These are phyloP conservation scores for Sebastes goodei DNA, from an alignment of 2,797 vertebrate genomes.

Conservation along the genomic window DNA sequence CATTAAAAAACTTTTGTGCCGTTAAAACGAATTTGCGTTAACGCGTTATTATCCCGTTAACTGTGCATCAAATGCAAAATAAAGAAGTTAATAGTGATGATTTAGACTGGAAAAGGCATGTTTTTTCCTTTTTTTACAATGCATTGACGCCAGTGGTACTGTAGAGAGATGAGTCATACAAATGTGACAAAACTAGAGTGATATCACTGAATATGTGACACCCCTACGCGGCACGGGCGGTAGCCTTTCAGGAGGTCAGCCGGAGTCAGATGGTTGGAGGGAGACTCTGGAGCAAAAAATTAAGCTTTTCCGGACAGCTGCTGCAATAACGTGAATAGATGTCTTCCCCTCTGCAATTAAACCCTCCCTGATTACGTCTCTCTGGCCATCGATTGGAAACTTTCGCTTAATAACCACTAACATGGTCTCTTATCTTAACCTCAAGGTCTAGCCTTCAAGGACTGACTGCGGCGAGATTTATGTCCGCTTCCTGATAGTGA, in stretches of 20 bases:
- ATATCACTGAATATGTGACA: slow-evolving; percentile 55
- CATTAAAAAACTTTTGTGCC: no score
- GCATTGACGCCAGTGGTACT: neutral
- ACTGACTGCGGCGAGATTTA: slow-evolving; percentile 77
- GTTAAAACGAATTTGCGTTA: no score
- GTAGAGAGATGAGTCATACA: slow-evolving; percentile 47
- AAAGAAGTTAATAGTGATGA: neutral
- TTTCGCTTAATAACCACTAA: slow-evolving; percentile 87
- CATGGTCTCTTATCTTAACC: slow-evolving; percentile 85
- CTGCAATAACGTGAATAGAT: slow-evolving; percentile 85
- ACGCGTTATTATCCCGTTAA: neutral
- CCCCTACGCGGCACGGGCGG: slow-evolving; percentile 16
- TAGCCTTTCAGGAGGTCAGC: slow-evolving; percentile 56
- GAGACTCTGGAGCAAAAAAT: slow-evolving; percentile 69
- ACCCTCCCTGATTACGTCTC: slow-evolving; percentile 84
- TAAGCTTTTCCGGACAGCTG: slow-evolving; percentile 78
- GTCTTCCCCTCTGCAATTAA: slow-evolving; percentile 85
- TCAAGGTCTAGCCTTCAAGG: slow-evolving; percentile 76
- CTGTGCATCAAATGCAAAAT: neutral
- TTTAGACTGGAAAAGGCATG: neutral
- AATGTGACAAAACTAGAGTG: slow-evolving; percentile 47
- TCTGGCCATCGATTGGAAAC: slow-evolving; percentile 84
- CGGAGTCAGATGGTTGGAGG: slow-evolving; percentile 48
- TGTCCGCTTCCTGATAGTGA: slow-evolving; percentile 65
- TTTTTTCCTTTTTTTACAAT: neutral